These are phyloP conservation scores for Graptemys geographica DNA, from an alignment of 2,797 vertebrate genomes.

Conservation along the genomic window DNA sequence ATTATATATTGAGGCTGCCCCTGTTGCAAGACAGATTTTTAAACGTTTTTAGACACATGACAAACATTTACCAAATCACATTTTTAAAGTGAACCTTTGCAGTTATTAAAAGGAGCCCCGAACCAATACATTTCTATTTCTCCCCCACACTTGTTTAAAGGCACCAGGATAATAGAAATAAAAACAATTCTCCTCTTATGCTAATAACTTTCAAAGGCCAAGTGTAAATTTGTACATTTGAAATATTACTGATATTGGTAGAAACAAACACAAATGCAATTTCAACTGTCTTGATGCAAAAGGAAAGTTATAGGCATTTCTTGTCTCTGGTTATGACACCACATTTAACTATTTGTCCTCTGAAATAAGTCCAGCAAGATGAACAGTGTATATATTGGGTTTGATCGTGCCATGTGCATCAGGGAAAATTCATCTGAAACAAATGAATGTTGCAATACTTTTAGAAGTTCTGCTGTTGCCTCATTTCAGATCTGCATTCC, in stretches of 20 bases:
- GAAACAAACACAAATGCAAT: not conserved
- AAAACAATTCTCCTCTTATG: not conserved
- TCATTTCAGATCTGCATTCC: slow-evolving; percentile 18
- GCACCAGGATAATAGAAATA: not conserved
- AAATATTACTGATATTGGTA: not conserved
- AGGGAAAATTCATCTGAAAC: not conserved
- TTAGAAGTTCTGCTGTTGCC: not conserved
- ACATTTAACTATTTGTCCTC: not conserved
- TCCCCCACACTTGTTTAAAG: not conserved
- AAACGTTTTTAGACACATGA: not conserved
- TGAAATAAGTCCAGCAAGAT: slow-evolving; percentile 4
- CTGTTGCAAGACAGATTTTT: not conserved
- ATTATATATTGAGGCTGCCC: not conserved
- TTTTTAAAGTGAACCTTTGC: not conserved
- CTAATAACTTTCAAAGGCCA: not conserved
- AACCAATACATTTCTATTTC: not conserved
- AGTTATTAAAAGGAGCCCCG: not conserved
- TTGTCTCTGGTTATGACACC: not conserved
- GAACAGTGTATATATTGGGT: not conserved
- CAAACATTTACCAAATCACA: not conserved
- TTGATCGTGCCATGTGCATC: not conserved
- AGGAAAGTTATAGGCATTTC: not conserved
- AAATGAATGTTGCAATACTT: not conserved
- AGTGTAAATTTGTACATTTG: not conserved
- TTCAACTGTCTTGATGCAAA: not conserved